Evolutionary conservation across 2,888 invertebrate genomes (phyloP).

Genomic region (Cremastinae sp.): DNA sequence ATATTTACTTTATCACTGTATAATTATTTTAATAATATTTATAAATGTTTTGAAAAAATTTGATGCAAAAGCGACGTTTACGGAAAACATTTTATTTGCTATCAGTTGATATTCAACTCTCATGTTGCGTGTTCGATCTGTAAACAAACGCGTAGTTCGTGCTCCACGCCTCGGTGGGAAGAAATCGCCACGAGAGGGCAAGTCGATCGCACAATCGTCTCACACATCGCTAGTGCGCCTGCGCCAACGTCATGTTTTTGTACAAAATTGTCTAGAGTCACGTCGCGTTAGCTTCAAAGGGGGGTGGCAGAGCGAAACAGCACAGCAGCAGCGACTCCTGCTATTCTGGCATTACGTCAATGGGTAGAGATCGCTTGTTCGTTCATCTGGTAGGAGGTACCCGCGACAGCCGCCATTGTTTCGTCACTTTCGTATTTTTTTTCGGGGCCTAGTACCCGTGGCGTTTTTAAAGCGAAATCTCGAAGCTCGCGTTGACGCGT

Average conservation of each 20-base stretch:
- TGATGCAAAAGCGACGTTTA: too few species aligned
- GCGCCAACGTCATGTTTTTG: conserved; percentile 21
- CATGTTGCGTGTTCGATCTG: too few species aligned
- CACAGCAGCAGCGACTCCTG: conserved; percentile 66
- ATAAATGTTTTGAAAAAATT: too few species aligned
- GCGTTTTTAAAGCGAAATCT: conserved; percentile 24
- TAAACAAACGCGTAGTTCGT: not conserved
- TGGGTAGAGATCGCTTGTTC: conserved; percentile 72
- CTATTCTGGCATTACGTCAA: conserved; percentile 77
- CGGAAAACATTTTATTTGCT: too few species aligned
- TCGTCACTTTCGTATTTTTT: conserved; percentile 67
- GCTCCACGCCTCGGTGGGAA: not conserved
- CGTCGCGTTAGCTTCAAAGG: not conserved
- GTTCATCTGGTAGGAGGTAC: conserved; percentile 76
- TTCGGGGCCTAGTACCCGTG: conserved; percentile 56
- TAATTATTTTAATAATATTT: too few species aligned
- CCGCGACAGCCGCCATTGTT: conserved; percentile 76
- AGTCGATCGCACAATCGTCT: not conserved
- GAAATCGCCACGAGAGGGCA: not conserved
- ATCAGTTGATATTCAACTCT: too few species aligned
- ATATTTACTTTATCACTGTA: too few species aligned
- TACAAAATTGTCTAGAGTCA: conserved; percentile 17
- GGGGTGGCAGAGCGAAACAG: conserved; percentile 32
- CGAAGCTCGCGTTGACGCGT: conserved; percentile 24
- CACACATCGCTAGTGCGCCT: conserved; percentile 24